Percentiles rank a stretch among this genome's conserved stretches.
Conservation (phyloP, 2,797 vertebrate genomes). For the Melanotaenia parkinsoni region DNA sequence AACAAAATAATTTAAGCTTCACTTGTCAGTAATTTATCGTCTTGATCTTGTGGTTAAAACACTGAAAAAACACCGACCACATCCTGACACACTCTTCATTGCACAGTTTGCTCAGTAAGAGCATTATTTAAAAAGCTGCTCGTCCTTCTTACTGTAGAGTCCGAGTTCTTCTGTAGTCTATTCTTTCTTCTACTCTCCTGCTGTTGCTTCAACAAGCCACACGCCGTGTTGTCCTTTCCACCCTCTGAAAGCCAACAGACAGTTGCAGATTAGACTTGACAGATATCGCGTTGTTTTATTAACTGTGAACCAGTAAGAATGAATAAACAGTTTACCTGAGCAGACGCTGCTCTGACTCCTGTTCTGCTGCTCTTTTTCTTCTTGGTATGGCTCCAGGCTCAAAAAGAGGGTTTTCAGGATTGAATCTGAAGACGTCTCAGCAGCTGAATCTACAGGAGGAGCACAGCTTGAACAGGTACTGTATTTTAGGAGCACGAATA, state of each 20-base stretch:
- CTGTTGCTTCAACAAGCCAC: constrained; percentile 3
- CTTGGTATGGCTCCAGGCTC: constrained; percentile 52
- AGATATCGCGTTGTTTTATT: neutral
- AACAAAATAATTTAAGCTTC: neutral
- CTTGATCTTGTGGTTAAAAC: neutral
- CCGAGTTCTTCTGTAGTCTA: neutral
- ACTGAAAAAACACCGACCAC: neutral
- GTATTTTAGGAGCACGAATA: neutral
- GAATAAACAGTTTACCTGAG: constrained; percentile 18
- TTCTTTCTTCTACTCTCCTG: rapidly evolving
- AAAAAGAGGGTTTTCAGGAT: constrained; percentile 72
- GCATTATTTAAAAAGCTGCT: neutral
- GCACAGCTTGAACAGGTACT: neutral
- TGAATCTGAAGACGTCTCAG: constrained; percentile 10
- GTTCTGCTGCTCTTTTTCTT: constrained; percentile 20
- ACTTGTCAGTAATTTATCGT: neutral
- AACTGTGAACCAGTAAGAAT: neutral
- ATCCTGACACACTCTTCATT: neutral
- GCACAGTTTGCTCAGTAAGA: neutral
- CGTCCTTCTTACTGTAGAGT: neutral
- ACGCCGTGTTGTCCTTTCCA: neutral
- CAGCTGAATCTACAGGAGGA: constrained; percentile 3
- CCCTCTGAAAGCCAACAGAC: constrained; percentile 21
- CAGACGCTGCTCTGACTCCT: neutral
- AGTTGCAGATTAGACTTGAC: neutral